Conservation (phyloP, 2,113 vertebrate species). For the Austrofundulus limnaeus region DNA sequence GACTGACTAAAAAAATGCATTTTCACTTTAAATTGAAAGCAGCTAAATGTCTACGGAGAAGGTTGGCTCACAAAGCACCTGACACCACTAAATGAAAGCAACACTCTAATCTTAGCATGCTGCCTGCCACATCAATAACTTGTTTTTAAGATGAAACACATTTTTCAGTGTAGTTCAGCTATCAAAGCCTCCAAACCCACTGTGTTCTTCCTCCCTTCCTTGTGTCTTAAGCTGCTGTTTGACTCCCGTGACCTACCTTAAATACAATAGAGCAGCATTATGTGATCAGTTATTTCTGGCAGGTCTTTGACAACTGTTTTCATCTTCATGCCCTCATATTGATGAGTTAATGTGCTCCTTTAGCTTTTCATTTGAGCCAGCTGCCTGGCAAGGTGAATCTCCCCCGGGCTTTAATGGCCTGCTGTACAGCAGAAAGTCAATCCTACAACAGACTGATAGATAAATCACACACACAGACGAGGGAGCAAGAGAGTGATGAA, state of each 20-base stretch:
- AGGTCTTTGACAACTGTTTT: conserved; percentile 77
- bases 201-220: conserved; percentile 42
- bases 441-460: conserved; percentile 67
- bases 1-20: conserved; percentile 17
- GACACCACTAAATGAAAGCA: neutral
- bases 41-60: conserved; percentile 34
- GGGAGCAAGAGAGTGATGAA: conserved; percentile 43
- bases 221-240: conserved; percentile 51
- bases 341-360: conserved; percentile 81
- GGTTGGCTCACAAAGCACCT: conserved; percentile 19
- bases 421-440: conserved; percentile 70
- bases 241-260: conserved; percentile 71
- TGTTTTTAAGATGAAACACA: conserved; percentile 53
- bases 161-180: conserved; percentile 1
- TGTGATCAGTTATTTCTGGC: conserved; percentile 76
- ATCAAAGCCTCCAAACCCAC: conserved; percentile 36
- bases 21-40: conserved; percentile 38
- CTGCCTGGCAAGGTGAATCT: conserved; percentile 79
- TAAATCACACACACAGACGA: conserved; percentile 64
- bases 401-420: conserved; percentile 74
- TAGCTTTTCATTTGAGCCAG: conserved; percentile 81
- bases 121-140: conserved; percentile 45
- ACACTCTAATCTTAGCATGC: conserved; percentile 40
- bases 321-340: conserved; percentile 77
- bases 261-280: conserved; percentile 68